Evolutionary conservation across 1,140 invertebrate species (phyloP).

Genomic region (Trichogramma pretiosum): DNA sequence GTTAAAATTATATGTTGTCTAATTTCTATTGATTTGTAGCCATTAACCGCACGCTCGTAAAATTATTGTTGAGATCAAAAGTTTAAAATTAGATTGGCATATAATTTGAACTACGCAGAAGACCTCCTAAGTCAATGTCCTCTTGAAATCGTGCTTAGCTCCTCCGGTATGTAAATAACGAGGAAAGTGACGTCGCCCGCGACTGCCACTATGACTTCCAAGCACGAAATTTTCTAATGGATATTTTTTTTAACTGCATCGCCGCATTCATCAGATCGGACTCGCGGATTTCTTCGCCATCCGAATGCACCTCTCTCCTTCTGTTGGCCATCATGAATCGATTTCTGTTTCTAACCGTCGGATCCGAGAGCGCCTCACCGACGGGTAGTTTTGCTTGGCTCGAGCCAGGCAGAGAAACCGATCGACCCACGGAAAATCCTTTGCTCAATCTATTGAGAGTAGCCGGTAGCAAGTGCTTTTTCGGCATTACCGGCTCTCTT

Average conservation of each 20-base stretch:
- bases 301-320: constrained; percentile 62
- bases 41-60: too few relatives aligned
- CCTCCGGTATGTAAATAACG: constrained; percentile 31
- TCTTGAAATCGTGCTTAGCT: constrained; percentile 17
- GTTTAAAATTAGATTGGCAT: too few relatives aligned
- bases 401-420: constrained; percentile 45
- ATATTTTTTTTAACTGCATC: constrained; percentile 65
- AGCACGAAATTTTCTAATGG: constrained; percentile 60
- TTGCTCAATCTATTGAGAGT: constrained; percentile 58
- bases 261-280: constrained; percentile 56
- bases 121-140: not conserved
- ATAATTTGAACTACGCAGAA: not conserved
- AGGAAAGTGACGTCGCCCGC: constrained; percentile 38
- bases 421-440: constrained; percentile 58
- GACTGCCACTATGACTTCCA: constrained; percentile 62
- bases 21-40: too few relatives aligned
- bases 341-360: constrained; percentile 52
- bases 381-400: constrained; percentile 52
- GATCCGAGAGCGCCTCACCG: constrained; percentile 58
- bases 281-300: constrained; percentile 58
- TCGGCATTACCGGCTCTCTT: constrained; percentile 47
- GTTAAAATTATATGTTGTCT: too few relatives aligned
- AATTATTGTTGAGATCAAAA: too few relatives aligned
- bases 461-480: constrained; percentile 48
- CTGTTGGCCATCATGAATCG: constrained; percentile 43